These are phyloP conservation scores for Mobula birostris DNA, from an alignment of 2,113 vertebrate genomes.

Conservation along the genomic window DNA sequence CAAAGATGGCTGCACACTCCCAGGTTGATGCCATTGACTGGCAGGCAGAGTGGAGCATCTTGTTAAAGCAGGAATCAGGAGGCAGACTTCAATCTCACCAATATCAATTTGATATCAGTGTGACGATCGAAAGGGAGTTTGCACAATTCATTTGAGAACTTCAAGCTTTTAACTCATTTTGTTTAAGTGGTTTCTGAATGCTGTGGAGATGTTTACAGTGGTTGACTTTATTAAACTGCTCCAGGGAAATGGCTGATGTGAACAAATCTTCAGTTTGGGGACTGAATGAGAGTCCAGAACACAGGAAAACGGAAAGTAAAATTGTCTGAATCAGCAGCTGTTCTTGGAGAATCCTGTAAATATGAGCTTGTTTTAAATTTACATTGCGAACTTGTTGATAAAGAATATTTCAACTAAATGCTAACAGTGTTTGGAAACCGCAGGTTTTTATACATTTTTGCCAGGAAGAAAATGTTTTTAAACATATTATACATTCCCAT, in stretches of 20 bases:
- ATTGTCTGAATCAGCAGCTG: conserved; percentile 12
- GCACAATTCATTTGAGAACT: background rate
- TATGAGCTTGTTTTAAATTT: background rate
- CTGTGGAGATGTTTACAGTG: background rate
- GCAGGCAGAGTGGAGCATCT: background rate
- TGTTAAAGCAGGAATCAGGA: background rate
- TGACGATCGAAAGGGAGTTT: background rate
- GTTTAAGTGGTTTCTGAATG: background rate
- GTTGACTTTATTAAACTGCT: conserved; percentile 23
- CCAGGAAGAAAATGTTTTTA: conserved; percentile 34
- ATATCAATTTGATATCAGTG: background rate
- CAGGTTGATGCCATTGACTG: background rate
- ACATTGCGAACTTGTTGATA: background rate
- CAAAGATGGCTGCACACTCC: background rate
- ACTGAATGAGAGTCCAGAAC: background rate
- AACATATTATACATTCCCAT: conserved; percentile 38
- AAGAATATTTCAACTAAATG: conserved; percentile 22
- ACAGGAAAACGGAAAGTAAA: background rate
- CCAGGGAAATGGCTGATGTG: conserved; percentile 8
- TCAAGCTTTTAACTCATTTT: background rate
- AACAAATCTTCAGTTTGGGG: background rate
- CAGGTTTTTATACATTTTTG: conserved; percentile 28
- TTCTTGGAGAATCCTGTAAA: background rate
- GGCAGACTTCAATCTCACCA: background rate
- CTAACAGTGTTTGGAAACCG: conserved; percentile 19